Evolutionary conservation across 2,797 vertebrate genomes (phyloP), one percentile per base, ranked within the genome.

Genomic region (Hybognathus amarus): DNA sequence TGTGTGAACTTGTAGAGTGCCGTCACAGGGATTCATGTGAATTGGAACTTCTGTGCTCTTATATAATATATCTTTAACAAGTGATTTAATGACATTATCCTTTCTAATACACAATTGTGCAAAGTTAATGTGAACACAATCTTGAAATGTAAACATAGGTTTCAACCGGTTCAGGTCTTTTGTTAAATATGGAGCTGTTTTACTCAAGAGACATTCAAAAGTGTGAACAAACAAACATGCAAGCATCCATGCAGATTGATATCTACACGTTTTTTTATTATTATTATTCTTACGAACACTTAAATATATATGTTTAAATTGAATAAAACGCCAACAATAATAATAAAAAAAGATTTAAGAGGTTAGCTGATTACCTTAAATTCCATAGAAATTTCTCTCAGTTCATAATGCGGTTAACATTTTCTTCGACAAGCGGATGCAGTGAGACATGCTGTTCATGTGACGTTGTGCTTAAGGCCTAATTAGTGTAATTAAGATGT

Each of bases 1-100:
- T 88, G 87, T 87, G 79, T 45, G 81, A 88, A 89, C 89, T 79
- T 83, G 87, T 70, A 85, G 63, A 78, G n/a, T 74, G 82, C 63
- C 13, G 33, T 80, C 69, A 73, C 33, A 50, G 11, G 54, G 64
- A 77, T 74, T 80, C 22, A 40, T 47, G 47, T 82, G 70, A 36
- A 66, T 82, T 85, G 45, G 6, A 85, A 42, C 30, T 61, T 64
- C 54, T 78, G 69, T 85, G 30, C 9, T 47, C 63, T 45, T 83
- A 61, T 61, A 3, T 52, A 71, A 20, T 59, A 15, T 66, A 36
- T 69, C 54, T 71, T 64, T 24, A 59, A 27, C 69, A 56, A 15
- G 40, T 33, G 38, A 69, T 69, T 54, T 15, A 74, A 83, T 81
- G 20, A 36, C 20, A 9, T 81, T 61, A 27, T 38, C 38, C n/a